Evolutionary conservation across 1,140 invertebrate species (phyloP).

Genomic region (Cryptotermes secundus): DNA sequence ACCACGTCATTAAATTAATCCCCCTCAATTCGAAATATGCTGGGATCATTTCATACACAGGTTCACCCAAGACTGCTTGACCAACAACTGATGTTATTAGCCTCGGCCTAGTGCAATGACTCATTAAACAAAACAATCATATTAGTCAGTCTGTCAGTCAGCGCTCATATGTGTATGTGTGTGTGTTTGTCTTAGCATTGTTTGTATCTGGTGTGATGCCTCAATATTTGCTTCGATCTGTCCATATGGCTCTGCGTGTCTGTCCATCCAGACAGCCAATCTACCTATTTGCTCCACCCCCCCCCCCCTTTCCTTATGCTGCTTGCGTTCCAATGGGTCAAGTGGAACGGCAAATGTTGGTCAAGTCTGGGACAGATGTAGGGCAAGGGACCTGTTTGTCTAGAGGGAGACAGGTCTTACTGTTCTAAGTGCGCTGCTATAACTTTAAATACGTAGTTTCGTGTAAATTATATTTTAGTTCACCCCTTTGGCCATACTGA

Average conservation of each 20-base stretch:
- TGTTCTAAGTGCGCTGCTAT: too few relatives aligned
- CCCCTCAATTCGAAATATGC: too few relatives aligned
- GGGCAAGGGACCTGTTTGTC: neutral
- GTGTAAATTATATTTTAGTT: too few relatives aligned
- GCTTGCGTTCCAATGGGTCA: neutral
- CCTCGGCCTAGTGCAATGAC: too few relatives aligned
- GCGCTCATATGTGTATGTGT: neutral
- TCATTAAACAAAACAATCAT: neutral
- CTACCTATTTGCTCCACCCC: neutral
- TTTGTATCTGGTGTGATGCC: neutral
- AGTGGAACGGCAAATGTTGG: neutral
- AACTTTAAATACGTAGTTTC: too few relatives aligned
- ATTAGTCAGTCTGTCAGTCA: neutral
- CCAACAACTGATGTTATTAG: neutral
- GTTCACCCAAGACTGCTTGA: neutral
- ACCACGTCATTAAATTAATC: too few relatives aligned
- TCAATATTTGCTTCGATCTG: neutral
- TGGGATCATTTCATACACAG: neutral
- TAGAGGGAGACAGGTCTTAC: neutral
- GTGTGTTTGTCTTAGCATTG: neutral
- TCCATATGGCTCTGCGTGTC: too few relatives aligned
- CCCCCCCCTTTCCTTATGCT: too few relatives aligned
- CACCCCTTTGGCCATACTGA: too few relatives aligned
- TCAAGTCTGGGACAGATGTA: neutral
- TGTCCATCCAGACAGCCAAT: too few relatives aligned